Base-by-base conservation (phyloP, 1,140 invertebrate species). In the Danaus melanippus region DNA sequence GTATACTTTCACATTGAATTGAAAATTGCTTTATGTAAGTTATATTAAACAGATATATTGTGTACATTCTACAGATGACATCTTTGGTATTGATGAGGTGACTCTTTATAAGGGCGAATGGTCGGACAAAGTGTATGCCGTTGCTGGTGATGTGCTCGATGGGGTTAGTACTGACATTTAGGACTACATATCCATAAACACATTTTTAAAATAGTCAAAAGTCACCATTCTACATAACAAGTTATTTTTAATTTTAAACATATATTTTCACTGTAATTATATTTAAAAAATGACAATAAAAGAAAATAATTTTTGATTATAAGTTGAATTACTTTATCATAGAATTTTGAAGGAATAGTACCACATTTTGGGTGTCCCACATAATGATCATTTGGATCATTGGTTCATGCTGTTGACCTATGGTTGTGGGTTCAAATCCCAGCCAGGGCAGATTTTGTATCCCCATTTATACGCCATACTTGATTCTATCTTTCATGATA, bases 21-120 rank as follows among this genome's bases (percentile, higher is more conserved):
- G 21, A 32, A 32, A 32, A 32, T 7, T 0, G 2, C 2, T 3
- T 32, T 32, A 0, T 32, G 21, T 32, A 32, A 8, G 21, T 32
- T 32, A 21, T 8, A 1, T 45, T 55, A 11, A 41, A 40, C 6
- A 46, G 10, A 41, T 1, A 10, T 12, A 56, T 12, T 52, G 11
- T 62, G 8, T 32, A 0, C 8, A 12, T 43, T 41, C 74, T 89
- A 48, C 62, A 92, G 92, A 93, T 88, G 94, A 95, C 64, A 88
- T 94, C 1, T 97, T 97, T 79, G 93, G 93, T 10, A 96, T 97
- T 69, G 95, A 97, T 78, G 95, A 97, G 88, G 89, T 97, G 48
- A 92, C 93, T 1, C 89, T 97, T 17, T 96, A 92, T 74, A 90
- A 95, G 67, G 94, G 94, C 17, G 93, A 96, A 69, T 93, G 92